Evolutionary conservation across 2,888 invertebrate genomes (phyloP).

Genomic region (Orchesella flavescens): DNA sequence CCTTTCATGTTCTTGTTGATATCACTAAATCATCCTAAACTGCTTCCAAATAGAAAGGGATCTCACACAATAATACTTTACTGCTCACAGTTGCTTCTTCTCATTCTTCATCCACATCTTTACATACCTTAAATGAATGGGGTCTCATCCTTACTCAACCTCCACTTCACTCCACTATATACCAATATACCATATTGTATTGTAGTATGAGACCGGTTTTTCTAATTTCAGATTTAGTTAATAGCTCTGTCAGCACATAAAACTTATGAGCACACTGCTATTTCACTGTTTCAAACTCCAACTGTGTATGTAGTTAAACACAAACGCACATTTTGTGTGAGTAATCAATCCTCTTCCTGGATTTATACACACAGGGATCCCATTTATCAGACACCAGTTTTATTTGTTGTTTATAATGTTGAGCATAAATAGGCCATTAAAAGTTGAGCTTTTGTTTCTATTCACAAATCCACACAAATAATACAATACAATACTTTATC

Average conservation of each 20-base stretch:
- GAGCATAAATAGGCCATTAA: slow-evolving; percentile 52
- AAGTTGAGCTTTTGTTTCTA: slow-evolving; percentile 46
- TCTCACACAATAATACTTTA: too few species aligned
- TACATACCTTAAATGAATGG: slow-evolving; percentile 27
- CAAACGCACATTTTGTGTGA: slow-evolving; percentile 13
- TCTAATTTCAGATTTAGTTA: slow-evolving; percentile 49
- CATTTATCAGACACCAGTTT: not conserved
- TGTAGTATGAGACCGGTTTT: not conserved
- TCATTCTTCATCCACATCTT: too few species aligned
- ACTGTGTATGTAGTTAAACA: not conserved
- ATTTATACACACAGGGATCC: too few species aligned
- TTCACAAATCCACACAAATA: slow-evolving; percentile 6
- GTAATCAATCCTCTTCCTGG: slow-evolving; percentile 32
- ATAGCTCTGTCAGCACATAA: slow-evolving; percentile 30
- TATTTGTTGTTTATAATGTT: slow-evolving; percentile 16
- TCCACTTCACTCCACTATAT: too few species aligned
- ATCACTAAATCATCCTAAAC: slow-evolving; percentile 51
- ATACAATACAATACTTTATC: too few species aligned
- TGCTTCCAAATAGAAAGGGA: not conserved
- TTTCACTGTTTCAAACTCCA: not conserved
- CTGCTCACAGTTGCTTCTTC: too few species aligned
- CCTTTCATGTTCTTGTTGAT: slow-evolving; percentile 45
- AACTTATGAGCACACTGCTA: not conserved
- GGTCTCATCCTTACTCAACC: slow-evolving; percentile 21
- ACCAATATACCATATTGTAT: too few species aligned